These are phyloP conservation scores for Phataginus tricuspis DNA, from an alignment of 2,797 vertebrate species.

Conservation along the genomic window DNA sequence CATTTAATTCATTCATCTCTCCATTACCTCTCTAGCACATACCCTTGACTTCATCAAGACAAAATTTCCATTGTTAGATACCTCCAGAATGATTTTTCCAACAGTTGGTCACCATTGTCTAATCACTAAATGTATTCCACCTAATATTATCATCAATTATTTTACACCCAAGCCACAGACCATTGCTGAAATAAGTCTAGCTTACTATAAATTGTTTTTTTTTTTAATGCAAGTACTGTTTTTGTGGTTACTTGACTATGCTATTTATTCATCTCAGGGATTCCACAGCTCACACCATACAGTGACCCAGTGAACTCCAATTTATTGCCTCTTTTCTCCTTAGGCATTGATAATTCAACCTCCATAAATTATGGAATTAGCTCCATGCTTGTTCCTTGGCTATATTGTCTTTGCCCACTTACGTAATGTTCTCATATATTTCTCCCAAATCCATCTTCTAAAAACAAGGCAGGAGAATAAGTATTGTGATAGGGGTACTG, in stretches of 20 bases:
- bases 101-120: not conserved
- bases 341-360: not conserved
- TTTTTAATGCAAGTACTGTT: not conserved
- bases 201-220: not conserved
- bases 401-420: not conserved
- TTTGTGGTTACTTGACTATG: not conserved
- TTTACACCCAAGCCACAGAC: not conserved
- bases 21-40: not conserved
- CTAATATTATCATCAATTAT: not conserved
- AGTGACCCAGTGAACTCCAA: not conserved
- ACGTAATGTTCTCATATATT: not conserved
- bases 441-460: not conserved
- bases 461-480: not conserved
- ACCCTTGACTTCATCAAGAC: not conserved
- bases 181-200: not conserved
- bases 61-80: not conserved
- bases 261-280: not conserved
- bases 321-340: not conserved
- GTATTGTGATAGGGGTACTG: not conserved
- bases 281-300: not conserved
- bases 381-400: not conserved
- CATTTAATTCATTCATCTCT: slow-evolving; percentile 27
- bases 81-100: not conserved
- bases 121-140: not conserved
- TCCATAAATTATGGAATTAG: not conserved